Percentiles rank a stretch among this genome's conserved stretches.
Evolutionary conservation across 1,140 invertebrate genomes (phyloP).

Genomic region (Drosophila ohnishii): DNA sequence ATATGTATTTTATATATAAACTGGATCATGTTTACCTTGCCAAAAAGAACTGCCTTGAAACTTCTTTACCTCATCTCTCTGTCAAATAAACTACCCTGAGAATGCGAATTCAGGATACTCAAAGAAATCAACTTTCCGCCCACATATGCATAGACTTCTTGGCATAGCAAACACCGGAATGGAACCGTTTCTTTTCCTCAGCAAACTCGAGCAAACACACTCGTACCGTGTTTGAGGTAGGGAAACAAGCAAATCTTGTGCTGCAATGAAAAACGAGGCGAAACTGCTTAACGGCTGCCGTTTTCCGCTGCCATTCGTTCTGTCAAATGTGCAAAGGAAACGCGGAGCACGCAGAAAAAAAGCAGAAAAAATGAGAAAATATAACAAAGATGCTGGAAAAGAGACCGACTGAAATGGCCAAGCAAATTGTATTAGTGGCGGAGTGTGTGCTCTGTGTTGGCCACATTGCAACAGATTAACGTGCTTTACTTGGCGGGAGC

Average conservation of each 20-base stretch:
- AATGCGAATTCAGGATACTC: constrained; percentile 11
- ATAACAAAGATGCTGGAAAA: constrained; percentile 16
- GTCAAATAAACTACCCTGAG: constrained; percentile 6
- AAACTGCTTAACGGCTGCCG: constrained; percentile 75
- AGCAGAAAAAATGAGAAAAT: constrained; percentile 9
- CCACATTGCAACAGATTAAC: constrained; percentile 76
- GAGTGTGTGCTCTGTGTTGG: constrained; percentile 14
- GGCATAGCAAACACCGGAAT: constrained; percentile 3
- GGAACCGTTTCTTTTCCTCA: constrained; percentile 7
- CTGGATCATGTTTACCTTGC: too few relatives aligned
- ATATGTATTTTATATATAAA: too few relatives aligned
- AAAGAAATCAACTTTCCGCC: constrained; percentile 11
- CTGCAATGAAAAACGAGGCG: constrained; percentile 75
- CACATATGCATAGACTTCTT: constrained; percentile 26
- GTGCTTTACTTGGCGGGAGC: constrained; percentile 65
- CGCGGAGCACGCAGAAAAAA: constrained; percentile 31
- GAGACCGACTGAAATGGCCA: constrained; percentile 39
- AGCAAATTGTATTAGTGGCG: constrained; percentile 63
- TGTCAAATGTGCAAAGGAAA: constrained; percentile 36
- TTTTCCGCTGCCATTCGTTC: constrained; percentile 47
- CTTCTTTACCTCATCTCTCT: neutral
- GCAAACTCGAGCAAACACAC: constrained; percentile 28
- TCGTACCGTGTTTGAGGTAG: constrained; percentile 10
- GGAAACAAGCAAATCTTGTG: constrained; percentile 63
- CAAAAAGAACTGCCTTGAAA: neutral